Evolutionary conservation across 2,888 invertebrate species (phyloP).

Genomic region (Drosophila dives): DNA sequence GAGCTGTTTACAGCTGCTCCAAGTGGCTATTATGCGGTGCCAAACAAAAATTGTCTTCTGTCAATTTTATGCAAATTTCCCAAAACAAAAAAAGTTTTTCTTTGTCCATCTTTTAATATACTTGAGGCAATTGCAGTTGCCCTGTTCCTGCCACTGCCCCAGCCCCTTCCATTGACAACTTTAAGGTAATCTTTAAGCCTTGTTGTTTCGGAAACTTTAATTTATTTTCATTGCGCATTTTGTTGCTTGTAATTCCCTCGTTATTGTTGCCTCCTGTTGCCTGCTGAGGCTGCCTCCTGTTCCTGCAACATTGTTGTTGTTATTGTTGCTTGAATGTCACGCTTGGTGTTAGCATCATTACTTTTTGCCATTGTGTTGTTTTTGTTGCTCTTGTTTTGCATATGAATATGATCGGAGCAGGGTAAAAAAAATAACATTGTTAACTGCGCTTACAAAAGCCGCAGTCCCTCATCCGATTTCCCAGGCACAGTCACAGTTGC

Average conservation of each 20-base stretch:
- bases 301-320: conserved; percentile 29
- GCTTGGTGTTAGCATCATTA: conserved; percentile 80
- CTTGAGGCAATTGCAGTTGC: conserved; percentile 54
- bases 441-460: conserved; percentile 74
- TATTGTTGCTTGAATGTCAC: conserved; percentile 68
- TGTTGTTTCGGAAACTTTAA: conserved; percentile 79
- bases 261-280: conserved; percentile 79
- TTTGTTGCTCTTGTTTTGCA: conserved; percentile 69
- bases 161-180: not conserved
- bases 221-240: conserved; percentile 84
- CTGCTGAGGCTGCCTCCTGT: conserved; percentile 40
- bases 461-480: conserved; percentile 41
- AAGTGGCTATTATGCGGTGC: conserved; percentile 76
- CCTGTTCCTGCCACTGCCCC: not conserved
- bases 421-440: conserved; percentile 57
- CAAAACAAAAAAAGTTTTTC: conserved; percentile 48
- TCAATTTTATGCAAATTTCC: conserved; percentile 81
- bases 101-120: conserved; percentile 41
- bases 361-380: conserved; percentile 66
- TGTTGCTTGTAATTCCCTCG: conserved; percentile 81
- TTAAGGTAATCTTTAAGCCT: conserved; percentile 43
- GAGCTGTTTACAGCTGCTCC: conserved; percentile 84
- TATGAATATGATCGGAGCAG: conserved; percentile 70
- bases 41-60: conserved; percentile 63
- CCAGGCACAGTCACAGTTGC: conserved; percentile 21